Percentiles rank a stretch among this genome's conserved stretches.
Evolutionary conservation across 2,888 invertebrate genomes (phyloP).

Genomic region (Belgica antarctica): DNA sequence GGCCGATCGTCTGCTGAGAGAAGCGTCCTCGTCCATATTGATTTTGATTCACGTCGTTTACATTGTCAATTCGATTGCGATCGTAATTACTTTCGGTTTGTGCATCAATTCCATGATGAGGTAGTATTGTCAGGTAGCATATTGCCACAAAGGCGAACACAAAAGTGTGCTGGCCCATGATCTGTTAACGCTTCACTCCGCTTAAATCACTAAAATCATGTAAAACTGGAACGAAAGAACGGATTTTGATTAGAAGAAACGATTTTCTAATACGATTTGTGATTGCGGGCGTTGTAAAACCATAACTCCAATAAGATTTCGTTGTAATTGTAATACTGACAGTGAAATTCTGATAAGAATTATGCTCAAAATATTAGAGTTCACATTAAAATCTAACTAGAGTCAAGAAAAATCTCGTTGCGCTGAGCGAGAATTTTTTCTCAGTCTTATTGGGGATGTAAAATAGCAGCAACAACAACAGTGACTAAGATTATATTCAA

Average conservation of each 20-base stretch:
- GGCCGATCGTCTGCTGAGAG: not conserved
- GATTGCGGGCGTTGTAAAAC: too few species aligned
- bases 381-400: too few species aligned
- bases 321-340: too few species aligned
- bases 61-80: constrained; percentile 18
- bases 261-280: too few species aligned
- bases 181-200: not conserved
- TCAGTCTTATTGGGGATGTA: not conserved
- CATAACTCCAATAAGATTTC: too few species aligned
- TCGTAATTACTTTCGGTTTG: constrained; percentile 35
- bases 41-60: constrained; percentile 9
- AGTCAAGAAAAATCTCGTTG: too few species aligned
- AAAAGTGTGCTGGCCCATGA: constrained; percentile 18
- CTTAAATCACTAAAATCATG: constrained; percentile 20
- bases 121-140: constrained; percentile 33
- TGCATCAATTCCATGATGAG: constrained; percentile 30
- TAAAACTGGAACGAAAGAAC: constrained; percentile 16
- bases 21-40: constrained; percentile 32
- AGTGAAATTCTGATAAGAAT: not conserved
- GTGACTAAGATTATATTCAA: not conserved
- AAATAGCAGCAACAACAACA: not conserved
- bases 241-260: too few species aligned
- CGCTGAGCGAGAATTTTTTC: too few species aligned
- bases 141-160: constrained; percentile 31
- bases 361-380: too few species aligned